Evolutionary conservation across 2,113 vertebrate genomes (phyloP), one percentile per base, ranked within the genome.

Genomic region (Smithornis capensis): DNA sequence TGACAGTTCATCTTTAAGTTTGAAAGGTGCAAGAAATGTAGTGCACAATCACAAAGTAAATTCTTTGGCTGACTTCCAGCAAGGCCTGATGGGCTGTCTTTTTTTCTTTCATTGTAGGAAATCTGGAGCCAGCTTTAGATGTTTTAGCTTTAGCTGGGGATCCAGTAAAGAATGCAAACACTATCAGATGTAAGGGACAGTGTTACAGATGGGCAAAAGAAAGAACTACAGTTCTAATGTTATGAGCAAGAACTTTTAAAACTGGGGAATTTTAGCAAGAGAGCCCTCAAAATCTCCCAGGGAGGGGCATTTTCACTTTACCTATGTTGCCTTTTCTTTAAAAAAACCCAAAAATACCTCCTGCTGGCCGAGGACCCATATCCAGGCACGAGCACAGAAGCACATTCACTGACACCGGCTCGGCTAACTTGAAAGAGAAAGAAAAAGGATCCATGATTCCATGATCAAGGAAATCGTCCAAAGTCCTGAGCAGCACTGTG

Each of bases 11-110:
- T 60, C 6, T 49, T 19, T 29, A 69, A 21, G 38, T 56, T 21
- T 21, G 17, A 60, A 82, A 87, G 8, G n/a, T 1, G 0, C 17
- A 67, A 75, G 49, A 75, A 95, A 47, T 2, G 0, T 27, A 35
- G 1, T 8, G 24, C 21, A 23, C 42, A 78, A 42, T 55, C 50
- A 50, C 15, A 55, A 49, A 59, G 6, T 0, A 0, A 16, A 12
- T 23, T 63, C 52, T 63, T 55, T 44, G 37, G 35, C 37, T 86
- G 50, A 21, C 33, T 53, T 76, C 42, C 87, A 89, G 38, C 0
- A 1, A 89, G 27, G 29, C 35, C 29, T 5, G 44, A 55, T 52
- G 21, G 24, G 12, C 33, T 93, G 25, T 10, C 25, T 80, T 90
- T 69, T 44, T 52, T 17, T 71, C 64, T 49, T 56, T 55, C 17